Conservation (phyloP, 2,888 invertebrate species). For the Proisotoma minuta region DNA sequence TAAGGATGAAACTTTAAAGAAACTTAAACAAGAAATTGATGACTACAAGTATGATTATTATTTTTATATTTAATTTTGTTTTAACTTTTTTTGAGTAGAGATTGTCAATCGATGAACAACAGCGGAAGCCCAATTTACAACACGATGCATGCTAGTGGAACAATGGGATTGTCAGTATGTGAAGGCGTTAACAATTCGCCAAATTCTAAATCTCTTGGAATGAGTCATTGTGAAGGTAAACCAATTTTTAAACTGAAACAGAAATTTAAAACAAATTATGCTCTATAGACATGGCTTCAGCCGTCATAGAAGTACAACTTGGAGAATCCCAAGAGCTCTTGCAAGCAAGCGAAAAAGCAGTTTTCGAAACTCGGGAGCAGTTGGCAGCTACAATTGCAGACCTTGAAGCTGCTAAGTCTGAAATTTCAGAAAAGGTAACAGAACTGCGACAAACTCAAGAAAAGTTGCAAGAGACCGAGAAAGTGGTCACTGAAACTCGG, state of each 20-base stretch:
- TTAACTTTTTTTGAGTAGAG: neutral
- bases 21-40: conserved; percentile 56
- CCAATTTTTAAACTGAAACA: too few relatives aligned
- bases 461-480: too few relatives aligned
- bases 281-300: conserved; percentile 4
- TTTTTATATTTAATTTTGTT: neutral
- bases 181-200: neutral
- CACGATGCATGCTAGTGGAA: neutral
- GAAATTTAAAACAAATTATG: neutral
- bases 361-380: too few relatives aligned
- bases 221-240: neutral
- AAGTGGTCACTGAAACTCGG: too few relatives aligned
- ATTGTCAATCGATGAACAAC: neutral
- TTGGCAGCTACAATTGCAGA: too few relatives aligned
- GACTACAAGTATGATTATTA: conserved; percentile 37
- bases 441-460: too few relatives aligned
- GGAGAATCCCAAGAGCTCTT: conserved; percentile 8
- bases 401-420: too few relatives aligned
- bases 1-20: conserved; percentile 56
- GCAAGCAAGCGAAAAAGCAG: too few relatives aligned
- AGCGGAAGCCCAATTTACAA: neutral
- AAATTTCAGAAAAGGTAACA: too few relatives aligned
- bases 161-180: neutral
- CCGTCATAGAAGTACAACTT: conserved; percentile 7
- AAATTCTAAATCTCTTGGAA: neutral